phyloP scores from a whole-genome alignment of 2,797 vertebrate genomes.

The Mycteria americana region DNA sequence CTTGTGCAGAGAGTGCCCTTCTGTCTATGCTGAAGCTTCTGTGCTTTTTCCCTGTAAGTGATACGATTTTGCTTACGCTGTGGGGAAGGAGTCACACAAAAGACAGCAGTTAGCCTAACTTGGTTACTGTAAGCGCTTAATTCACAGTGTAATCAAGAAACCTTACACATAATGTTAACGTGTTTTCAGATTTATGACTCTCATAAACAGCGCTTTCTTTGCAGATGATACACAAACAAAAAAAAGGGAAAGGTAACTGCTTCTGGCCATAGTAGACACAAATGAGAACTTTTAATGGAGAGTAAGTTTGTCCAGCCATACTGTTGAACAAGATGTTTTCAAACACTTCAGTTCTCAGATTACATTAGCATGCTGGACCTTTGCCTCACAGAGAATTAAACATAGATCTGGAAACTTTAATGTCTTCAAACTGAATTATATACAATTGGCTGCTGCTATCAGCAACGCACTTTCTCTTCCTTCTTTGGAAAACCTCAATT shows the following conservation, averaged over 20 bases:
- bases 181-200: neutral
- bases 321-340: neutral
- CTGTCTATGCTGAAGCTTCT: neutral
- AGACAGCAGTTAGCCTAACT: neutral
- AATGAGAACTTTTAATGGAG: neutral
- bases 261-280: neutral
- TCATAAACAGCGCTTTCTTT: neutral
- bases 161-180: neutral
- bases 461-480: neutral
- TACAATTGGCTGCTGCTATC: neutral
- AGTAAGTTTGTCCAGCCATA: neutral
- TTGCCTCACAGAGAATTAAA: conserved; percentile 12
- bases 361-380: conserved; percentile 8
- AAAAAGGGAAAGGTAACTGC: neutral
- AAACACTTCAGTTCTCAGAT: conserved; percentile 31
- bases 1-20: neutral
- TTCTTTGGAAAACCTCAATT: conserved; percentile 58
- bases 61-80: fast-evolving
- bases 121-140: neutral
- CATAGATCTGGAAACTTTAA: conserved; percentile 12
- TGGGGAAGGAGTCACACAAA: neutral
- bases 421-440: neutral
- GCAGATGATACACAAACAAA: neutral
- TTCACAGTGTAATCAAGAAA: neutral
- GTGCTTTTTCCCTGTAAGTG: neutral